phyloP scores from a whole-genome alignment of 2,888 invertebrate species.

The Sinohyriopsis cumingii region DNA sequence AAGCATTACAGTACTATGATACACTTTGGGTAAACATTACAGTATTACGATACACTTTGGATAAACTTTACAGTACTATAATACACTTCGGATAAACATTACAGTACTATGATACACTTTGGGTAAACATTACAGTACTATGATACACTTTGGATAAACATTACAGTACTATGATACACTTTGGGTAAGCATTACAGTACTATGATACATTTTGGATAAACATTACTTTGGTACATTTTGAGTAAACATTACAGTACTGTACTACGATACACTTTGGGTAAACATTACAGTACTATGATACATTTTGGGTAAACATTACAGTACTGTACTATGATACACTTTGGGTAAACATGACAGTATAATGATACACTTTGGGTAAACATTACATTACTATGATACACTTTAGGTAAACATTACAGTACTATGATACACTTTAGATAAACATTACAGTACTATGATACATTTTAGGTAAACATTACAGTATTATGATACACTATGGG shows the following conservation, averaged over 20 bases:
- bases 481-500: constrained; percentile 92
- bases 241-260: constrained; percentile 78
- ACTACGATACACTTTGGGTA: constrained; percentile 88
- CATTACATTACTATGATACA: constrained; percentile 81
- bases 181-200: constrained; percentile 77
- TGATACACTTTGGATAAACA: constrained; percentile 85
- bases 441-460: constrained; percentile 83
- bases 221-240: constrained; percentile 82
- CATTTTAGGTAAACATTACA: constrained; percentile 79
- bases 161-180: constrained; percentile 88
- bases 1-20: constrained; percentile 82
- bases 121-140: constrained; percentile 80
- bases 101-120: constrained; percentile 84
- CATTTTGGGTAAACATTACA: constrained; percentile 79
- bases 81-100: constrained; percentile 78
- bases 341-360: constrained; percentile 77
- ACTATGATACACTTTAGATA: constrained; percentile 90
- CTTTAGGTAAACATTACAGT: constrained; percentile 78
- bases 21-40: constrained; percentile 80
- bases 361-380: constrained; percentile 89
- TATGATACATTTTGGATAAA: constrained; percentile 89
- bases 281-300: constrained; percentile 83
- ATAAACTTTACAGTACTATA: constrained; percentile 78
- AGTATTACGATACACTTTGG: constrained; percentile 81
- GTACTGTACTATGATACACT: constrained; percentile 95